These are phyloP conservation scores for Drosophila parthenogenetica DNA, from an alignment of 2,888 invertebrate species.

Conservation along the genomic window DNA sequence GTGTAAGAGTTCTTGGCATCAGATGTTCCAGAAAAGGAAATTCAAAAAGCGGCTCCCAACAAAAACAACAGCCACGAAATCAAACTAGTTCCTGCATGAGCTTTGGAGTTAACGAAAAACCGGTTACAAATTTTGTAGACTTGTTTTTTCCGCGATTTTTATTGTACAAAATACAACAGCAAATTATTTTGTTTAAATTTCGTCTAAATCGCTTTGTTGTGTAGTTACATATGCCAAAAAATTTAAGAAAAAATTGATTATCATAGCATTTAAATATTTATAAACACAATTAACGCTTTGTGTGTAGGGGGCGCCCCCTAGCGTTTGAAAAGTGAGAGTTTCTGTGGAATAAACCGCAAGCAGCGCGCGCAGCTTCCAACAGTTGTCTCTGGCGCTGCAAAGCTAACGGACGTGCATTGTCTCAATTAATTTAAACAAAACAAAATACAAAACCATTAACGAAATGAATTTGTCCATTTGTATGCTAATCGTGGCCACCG, in stretches of 20 bases:
- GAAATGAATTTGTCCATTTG: slow-evolving; percentile 65
- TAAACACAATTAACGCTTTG: slow-evolving; percentile 55
- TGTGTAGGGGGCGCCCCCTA: slow-evolving; percentile 50
- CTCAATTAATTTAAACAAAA: slow-evolving; percentile 8
- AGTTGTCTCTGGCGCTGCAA: slow-evolving; percentile 41
- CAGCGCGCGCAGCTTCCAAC: slow-evolving; percentile 45
- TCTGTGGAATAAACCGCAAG: slow-evolving; percentile 41
- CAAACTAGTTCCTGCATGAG: slow-evolving; percentile 70
- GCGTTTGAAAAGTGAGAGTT: slow-evolving; percentile 73
- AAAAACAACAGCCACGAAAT: slow-evolving; percentile 52
- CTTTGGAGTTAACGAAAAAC: slow-evolving; percentile 56
- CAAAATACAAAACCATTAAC: slow-evolving; percentile 14
- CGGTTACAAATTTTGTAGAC: slow-evolving; percentile 70
- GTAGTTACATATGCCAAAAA: slow-evolving; percentile 70
- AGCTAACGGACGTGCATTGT: slow-evolving; percentile 66
- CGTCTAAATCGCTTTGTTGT: slow-evolving; percentile 25
- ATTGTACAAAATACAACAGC: slow-evolving; percentile 37
- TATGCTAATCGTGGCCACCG: slow-evolving; percentile 53
- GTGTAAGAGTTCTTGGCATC: slow-evolving; percentile 64
- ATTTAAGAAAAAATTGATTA: slow-evolving; percentile 10
- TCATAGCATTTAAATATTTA: slow-evolving; percentile 64
- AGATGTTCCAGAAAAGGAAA: slow-evolving; percentile 79
- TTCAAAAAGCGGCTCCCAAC: slow-evolving; percentile 41
- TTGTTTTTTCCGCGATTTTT: slow-evolving; percentile 48
- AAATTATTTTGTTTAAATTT: slow-evolving; percentile 33